Conservation (phyloP, 1,140 invertebrate species). For the Trichogramma pretiosum region DNA sequence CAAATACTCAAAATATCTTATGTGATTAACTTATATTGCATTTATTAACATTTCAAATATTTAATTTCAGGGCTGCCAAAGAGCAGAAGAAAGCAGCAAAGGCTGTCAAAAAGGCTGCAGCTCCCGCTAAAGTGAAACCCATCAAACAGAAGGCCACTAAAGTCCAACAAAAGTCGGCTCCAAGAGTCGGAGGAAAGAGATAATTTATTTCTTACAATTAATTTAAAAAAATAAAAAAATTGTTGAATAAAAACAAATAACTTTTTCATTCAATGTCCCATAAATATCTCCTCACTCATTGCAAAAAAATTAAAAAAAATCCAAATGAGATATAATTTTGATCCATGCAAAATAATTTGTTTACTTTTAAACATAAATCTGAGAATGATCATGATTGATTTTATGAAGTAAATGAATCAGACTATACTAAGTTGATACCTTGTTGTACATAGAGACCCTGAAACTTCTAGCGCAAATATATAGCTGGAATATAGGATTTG, state of each 20-base stretch:
- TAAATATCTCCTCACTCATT: too few species aligned
- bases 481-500: too few species aligned
- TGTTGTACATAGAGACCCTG: too few species aligned
- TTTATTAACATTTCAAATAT: conserved; percentile 7
- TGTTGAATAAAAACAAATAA: neutral
- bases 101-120: conserved; percentile 72
- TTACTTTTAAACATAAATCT: too few species aligned
- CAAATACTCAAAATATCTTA: neutral
- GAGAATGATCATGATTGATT: too few species aligned
- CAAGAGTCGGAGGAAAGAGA: conserved; percentile 90
- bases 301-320: too few species aligned
- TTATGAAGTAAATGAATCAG: too few species aligned
- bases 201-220: conserved; percentile 50
- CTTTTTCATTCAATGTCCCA: too few species aligned
- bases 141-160: conserved; percentile 80
- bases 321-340: too few species aligned
- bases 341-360: too few species aligned
- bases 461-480: too few species aligned
- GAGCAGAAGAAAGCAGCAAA: conserved; percentile 82
- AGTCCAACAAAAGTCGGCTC: conserved; percentile 72
- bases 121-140: conserved; percentile 62
- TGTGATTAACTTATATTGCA: conserved; percentile 3
- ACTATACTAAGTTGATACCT: too few species aligned
- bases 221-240: neutral
- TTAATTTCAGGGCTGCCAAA: conserved; percentile 72